phyloP scores from a whole-genome alignment of 2,888 invertebrate genomes.

The Timema podura region DNA sequence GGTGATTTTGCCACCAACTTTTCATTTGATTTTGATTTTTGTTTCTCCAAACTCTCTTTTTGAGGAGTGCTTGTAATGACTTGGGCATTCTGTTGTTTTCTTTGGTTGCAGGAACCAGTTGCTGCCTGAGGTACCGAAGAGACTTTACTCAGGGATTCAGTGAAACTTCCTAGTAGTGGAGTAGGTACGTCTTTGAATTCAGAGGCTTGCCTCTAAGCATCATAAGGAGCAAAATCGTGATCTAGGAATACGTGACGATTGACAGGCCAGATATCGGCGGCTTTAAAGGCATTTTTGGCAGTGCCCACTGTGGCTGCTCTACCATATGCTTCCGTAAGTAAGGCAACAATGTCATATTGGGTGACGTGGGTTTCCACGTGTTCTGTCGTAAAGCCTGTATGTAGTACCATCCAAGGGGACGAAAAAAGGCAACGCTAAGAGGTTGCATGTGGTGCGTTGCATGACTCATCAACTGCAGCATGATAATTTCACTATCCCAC shows the following conservation, averaged over 20 bases:
- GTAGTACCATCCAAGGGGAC: slow-evolving; percentile 26
- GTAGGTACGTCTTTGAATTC: too few species aligned
- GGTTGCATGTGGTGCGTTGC: neutral
- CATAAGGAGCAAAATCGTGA: slow-evolving; percentile 1
- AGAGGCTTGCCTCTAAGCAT: neutral
- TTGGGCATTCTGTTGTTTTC: too few species aligned
- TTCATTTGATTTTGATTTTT: too few species aligned
- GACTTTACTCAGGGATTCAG: too few species aligned
- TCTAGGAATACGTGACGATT: slow-evolving; percentile 27
- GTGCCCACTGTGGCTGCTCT: slow-evolving; percentile 29
- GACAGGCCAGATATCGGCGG: slow-evolving; percentile 31
- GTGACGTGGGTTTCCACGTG: slow-evolving; percentile 21
- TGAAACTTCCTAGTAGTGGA: too few species aligned
- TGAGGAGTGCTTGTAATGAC: too few species aligned
- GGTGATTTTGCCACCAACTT: too few species aligned
- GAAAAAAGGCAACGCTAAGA: slow-evolving; percentile 7
- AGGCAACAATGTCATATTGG: slow-evolving; percentile 29
- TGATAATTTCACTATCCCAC: neutral
- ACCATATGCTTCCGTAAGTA: slow-evolving; percentile 19
- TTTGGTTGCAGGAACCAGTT: too few species aligned
- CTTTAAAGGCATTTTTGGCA: slow-evolving; percentile 29
- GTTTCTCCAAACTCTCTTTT: too few species aligned
- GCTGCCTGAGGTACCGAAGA: too few species aligned
- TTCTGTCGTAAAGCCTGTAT: slow-evolving; percentile 23
- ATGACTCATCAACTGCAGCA: neutral